Percentiles rank a stretch among this genome's conserved stretches.
These are phyloP conservation scores for Sylvilagus bachmani DNA, from an alignment of 2,113 vertebrate species.

Conservation along the genomic window DNA sequence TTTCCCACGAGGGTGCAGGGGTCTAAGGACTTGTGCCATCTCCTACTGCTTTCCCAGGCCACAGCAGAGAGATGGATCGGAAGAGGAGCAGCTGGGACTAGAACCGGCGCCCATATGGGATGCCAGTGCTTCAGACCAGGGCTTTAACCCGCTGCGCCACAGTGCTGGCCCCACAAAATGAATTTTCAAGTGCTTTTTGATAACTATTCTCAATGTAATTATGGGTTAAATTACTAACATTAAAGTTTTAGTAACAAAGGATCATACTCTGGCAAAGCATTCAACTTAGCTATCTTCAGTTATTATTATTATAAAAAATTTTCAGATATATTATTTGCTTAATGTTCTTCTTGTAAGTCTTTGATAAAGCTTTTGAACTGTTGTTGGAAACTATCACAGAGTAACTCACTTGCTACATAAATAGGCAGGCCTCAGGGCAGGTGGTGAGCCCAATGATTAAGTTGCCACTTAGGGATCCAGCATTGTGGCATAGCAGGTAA, in stretches of 20 bases:
- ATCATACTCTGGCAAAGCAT: constrained; percentile 67
- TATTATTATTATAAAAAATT: background rate
- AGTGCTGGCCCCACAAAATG: background rate
- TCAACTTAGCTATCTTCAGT: background rate
- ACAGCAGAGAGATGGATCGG: too few relatives aligned
- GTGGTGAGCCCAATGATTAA: too few relatives aligned
- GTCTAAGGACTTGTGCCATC: too few relatives aligned
- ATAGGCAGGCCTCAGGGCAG: background rate
- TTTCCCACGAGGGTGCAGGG: too few relatives aligned
- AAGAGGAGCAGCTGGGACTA: too few relatives aligned
- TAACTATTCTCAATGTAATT: constrained; percentile 68
- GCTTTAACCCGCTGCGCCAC: too few relatives aligned
- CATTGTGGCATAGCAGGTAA: too few relatives aligned
- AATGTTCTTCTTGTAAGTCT: constrained; percentile 6
- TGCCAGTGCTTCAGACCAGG: too few relatives aligned
- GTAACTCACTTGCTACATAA: background rate
- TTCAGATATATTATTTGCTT: constrained; percentile 3
- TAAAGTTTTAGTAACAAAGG: constrained; percentile 58
- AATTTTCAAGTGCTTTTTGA: constrained; percentile 38
- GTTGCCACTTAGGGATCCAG: too few relatives aligned
- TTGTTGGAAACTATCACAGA: background rate
- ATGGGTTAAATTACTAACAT: constrained; percentile 75
- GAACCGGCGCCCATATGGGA: too few relatives aligned
- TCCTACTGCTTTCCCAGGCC: too few relatives aligned
- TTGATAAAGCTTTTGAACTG: constrained; percentile 18